Evolutionary conservation across 2,113 vertebrate species (phyloP).

Genomic region (Equus przewalskii): DNA sequence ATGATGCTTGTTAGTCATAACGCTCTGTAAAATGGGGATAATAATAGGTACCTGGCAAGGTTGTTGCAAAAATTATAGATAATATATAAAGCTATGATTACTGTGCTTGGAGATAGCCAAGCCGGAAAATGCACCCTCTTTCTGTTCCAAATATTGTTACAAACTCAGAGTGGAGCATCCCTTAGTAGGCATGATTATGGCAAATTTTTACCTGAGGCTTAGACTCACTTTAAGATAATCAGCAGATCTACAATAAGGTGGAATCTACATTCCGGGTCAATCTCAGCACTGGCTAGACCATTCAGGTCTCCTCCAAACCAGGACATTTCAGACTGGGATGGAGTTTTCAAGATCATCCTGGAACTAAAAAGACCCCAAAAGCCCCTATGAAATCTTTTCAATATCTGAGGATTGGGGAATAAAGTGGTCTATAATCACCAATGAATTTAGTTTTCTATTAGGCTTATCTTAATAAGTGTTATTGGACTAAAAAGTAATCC

Average conservation of each 20-base stretch:
- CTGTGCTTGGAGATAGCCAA: not conserved
- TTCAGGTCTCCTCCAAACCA: conserved; percentile 31
- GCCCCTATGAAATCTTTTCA: not conserved
- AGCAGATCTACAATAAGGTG: not conserved
- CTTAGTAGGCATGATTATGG: not conserved
- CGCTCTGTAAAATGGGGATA: not conserved
- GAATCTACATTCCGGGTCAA: not conserved
- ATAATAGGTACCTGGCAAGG: not conserved
- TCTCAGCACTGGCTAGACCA: no score
- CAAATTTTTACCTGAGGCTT: not conserved
- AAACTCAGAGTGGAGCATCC: not conserved
- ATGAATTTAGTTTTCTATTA: conserved; percentile 41
- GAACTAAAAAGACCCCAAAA: not conserved
- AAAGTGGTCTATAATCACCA: not conserved
- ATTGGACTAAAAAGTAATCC: not conserved
- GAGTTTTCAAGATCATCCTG: not conserved
- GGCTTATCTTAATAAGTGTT: conserved; percentile 4
- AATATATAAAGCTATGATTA: conserved; percentile 14
- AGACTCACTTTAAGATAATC: not conserved
- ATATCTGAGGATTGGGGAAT: not conserved
- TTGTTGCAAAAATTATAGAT: not conserved
- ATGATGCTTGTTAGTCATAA: not conserved
- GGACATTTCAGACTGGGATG: conserved; percentile 28
- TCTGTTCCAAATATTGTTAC: not conserved
- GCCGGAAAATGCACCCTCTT: not conserved